Evolutionary conservation across 2,888 invertebrate species (phyloP).

Genomic region (Girardia tigrina): DNA sequence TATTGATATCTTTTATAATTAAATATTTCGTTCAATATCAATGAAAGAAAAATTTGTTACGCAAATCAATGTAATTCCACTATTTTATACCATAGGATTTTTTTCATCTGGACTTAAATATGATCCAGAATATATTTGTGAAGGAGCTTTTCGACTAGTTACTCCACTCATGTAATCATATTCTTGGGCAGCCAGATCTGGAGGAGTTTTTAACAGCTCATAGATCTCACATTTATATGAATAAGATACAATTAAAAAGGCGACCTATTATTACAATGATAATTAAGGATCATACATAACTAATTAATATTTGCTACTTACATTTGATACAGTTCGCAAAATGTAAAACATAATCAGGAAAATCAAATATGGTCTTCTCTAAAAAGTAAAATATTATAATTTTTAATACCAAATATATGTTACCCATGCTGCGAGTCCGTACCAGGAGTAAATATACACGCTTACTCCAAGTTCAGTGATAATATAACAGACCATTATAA

Average conservation of each 20-base stretch:
- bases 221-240: not conserved
- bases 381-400: not conserved
- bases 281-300: no score
- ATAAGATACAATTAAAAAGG: not conserved
- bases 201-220: not conserved
- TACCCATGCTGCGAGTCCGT: slow-evolving; percentile 36
- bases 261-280: no score
- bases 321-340: not conserved
- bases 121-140: not conserved
- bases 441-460: slow-evolving; percentile 36
- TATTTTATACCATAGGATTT: not conserved
- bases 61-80: not conserved
- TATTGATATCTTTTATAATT: not conserved
- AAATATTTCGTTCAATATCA: not conserved
- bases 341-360: slow-evolving; percentile 9
- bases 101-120: not conserved
- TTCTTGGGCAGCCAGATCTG: not conserved
- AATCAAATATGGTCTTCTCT: not conserved
- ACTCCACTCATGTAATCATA: slow-evolving; percentile 17
- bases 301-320: no score
- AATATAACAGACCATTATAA: slow-evolving; percentile 33
- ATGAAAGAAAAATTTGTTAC: not conserved
- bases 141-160: not conserved
- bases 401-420: not conserved
- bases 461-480: slow-evolving; percentile 35